Evolutionary conservation across 2,888 invertebrate species (phyloP), one percentile per base, ranked within the genome.

Genomic region (Diplolepis rosae): DNA sequence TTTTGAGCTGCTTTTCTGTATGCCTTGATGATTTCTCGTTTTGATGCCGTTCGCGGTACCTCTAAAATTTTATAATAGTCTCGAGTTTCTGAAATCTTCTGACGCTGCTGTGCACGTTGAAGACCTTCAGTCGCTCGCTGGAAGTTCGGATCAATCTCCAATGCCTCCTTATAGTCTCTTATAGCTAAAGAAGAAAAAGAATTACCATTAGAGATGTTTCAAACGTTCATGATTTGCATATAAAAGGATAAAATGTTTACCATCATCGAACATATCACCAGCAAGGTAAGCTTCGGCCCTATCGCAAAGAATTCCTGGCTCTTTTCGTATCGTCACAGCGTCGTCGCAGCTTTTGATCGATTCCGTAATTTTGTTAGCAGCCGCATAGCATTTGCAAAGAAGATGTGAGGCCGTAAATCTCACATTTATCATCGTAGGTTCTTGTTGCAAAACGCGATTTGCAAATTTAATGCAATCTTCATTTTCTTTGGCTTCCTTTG

Each of bases 41-140:
- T 99, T 65, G 91, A 93, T 1, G 99, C 99, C 66, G 93, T 93
- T 85, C 97, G 92, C 86, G 95, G 95, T 1, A 99, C 98, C 13
- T 94, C 95, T 68, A 98, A 91, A 82, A 98, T 98, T 90, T 99
- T 98, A 89, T 99, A 99, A 90, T 99, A 99, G 90, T 99, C 99
- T 78, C 98, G 90, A 84, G 95, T 95, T 85, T 97, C 96, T 0
- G 98, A 92, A 86, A 97, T 95, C 85, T 98, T 98, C 89, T 97
- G 96, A 79, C 98, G 89, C 85, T 96, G 95, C 89, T 98, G 96
- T 2, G 98, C 97, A 80, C 93, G 93, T 73, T 93, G 92, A 24
- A 97, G 87, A 0, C 98, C 98, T 73, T 99, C 97, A 87, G 95
- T 95, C 1, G 98, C 98, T 76, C 96, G 90, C 78, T 93, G 92